Percentiles rank a stretch among this genome's conserved stretches.
Conservation (phyloP, 1,140 invertebrate species). For the Anthonomus grandis region DNA sequence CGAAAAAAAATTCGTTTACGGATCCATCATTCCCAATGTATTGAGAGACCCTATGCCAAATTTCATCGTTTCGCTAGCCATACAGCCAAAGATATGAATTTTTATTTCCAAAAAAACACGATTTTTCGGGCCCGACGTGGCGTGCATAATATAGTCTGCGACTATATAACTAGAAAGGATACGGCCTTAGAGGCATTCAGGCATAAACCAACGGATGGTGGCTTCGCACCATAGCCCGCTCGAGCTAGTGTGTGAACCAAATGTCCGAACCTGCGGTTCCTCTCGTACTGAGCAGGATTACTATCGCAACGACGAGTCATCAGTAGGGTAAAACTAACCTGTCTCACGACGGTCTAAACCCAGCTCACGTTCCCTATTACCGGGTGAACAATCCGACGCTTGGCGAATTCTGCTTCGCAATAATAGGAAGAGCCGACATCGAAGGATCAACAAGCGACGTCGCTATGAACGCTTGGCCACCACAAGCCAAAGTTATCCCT, state of each 20-base stretch:
- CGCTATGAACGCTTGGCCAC: conserved; percentile 81
- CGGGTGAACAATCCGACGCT: conserved; percentile 78
- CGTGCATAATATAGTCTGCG: too few species aligned
- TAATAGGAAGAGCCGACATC: conserved; percentile 84
- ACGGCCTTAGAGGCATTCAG: conserved; percentile 73
- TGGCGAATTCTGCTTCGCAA: conserved; percentile 81
- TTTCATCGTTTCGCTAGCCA: too few species aligned
- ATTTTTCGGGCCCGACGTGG: too few species aligned
- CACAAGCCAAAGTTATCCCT: conserved; percentile 84
- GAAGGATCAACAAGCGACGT: conserved; percentile 70
- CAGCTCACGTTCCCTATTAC: conserved; percentile 71
- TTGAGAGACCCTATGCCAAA: too few species aligned
- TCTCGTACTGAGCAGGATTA: conserved; percentile 69
- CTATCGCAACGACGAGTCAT: conserved; percentile 56
- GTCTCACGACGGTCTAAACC: conserved; percentile 78
- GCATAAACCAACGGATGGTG: conserved; percentile 79
- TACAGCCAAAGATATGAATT: too few species aligned
- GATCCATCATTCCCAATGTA: too few species aligned
- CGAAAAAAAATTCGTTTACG: too few species aligned
- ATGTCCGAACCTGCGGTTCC: conserved; percentile 78
- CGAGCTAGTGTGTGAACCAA: conserved; percentile 70
- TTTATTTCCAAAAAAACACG: too few species aligned
- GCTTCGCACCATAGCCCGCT: conserved; percentile 69
- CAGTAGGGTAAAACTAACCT: conserved; percentile 74
- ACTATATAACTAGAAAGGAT: conserved; percentile 41